These are phyloP conservation scores for Heteromormyrus szaboi DNA, from an alignment of 2,797 vertebrate species.

Conservation along the genomic window DNA sequence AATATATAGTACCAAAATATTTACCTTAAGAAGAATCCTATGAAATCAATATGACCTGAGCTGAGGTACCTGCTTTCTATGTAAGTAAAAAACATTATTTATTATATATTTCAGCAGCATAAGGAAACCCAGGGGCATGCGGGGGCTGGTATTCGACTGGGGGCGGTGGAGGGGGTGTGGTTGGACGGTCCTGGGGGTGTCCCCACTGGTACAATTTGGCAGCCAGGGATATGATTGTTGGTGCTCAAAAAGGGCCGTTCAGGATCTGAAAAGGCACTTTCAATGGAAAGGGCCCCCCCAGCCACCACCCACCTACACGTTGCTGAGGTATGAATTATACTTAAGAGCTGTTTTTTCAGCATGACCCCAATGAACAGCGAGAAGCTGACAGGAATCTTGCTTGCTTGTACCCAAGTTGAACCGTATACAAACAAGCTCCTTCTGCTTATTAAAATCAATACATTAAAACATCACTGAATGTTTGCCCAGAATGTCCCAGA, in stretches of 20 bases:
- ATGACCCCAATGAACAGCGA: neutral
- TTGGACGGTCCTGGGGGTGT: neutral
- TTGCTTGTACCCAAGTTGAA: neutral
- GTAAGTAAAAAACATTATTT: neutral
- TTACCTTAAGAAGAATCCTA: neutral
- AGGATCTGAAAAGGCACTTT: neutral
- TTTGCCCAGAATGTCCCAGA: neutral
- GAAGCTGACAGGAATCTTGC: neutral
- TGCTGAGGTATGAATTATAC: neutral
- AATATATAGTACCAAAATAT: neutral
- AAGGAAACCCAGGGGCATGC: neutral
- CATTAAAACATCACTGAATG: neutral
- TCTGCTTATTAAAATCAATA: neutral
- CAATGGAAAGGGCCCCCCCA: neutral
- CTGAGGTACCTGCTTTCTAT: neutral
- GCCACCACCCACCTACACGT: neutral
- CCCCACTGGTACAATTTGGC: neutral
- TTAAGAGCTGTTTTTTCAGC: neutral
- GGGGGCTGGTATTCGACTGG: neutral
- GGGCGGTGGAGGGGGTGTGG: neutral
- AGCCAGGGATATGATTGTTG: neutral
- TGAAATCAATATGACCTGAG: neutral
- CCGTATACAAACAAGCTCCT: neutral
- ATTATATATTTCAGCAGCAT: neutral
- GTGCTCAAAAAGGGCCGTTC: neutral